A percentile compares a stretch with the other conserved stretches of the same genome.
These are phyloP conservation scores for Lepidurus apus DNA, from an alignment of 1,140 invertebrate genomes.

Conservation along the genomic window DNA sequence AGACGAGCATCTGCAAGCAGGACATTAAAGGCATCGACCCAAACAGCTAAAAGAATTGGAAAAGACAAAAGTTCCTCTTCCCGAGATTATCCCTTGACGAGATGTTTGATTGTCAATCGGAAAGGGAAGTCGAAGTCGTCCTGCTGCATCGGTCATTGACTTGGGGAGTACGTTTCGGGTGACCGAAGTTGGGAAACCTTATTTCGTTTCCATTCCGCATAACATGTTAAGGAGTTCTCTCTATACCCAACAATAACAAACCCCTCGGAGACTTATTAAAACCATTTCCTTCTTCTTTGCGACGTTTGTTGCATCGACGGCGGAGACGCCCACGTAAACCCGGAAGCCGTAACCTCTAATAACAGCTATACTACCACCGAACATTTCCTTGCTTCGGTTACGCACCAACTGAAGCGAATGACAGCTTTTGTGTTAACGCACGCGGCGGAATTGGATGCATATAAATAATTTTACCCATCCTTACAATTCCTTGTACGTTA, in stretches of 20 bases:
- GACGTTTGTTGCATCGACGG: not conserved
- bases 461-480: too few species aligned
- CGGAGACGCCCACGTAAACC: slow-evolving; percentile 7
- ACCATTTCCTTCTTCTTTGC: not conserved
- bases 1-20: not conserved
- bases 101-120: slow-evolving; percentile 1
- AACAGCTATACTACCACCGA: not conserved
- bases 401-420: not conserved
- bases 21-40: slow-evolving; percentile 13
- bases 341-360: not conserved
- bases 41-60: not conserved
- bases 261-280: not conserved
- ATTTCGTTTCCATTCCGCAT: not conserved
- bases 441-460: not conserved
- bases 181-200: not conserved
- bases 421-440: not conserved
- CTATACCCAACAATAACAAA: not conserved
- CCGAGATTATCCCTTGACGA: not conserved
- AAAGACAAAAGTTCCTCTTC: too few species aligned
- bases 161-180: slow-evolving; percentile 5
- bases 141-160: not conserved
- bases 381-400: not conserved
- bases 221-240: not conserved
- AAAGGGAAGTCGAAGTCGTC: not conserved
- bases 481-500: too few species aligned